Evolutionary conservation across 1,140 invertebrate species (phyloP).

Genomic region (Lepidurus apus): DNA sequence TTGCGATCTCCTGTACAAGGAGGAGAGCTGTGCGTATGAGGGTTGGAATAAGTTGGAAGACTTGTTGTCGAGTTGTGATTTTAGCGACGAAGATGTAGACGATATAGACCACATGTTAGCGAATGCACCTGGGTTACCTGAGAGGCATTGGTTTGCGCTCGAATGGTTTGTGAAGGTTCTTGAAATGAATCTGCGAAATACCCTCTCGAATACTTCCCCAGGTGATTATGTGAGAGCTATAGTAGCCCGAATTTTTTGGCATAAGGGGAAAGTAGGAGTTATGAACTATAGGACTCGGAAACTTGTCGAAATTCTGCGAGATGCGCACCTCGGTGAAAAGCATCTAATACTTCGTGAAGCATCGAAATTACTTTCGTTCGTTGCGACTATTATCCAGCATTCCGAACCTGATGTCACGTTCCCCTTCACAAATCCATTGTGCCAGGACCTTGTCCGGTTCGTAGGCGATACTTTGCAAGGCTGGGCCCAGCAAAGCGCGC

Average conservation of each 20-base stretch:
- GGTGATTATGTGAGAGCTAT: not conserved
- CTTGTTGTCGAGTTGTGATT: not conserved
- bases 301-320: not conserved
- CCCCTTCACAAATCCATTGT: not conserved
- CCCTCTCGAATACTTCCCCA: not conserved
- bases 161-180: not conserved
- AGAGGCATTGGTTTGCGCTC: not conserved
- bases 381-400: not conserved
- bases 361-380: not conserved
- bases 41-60: not conserved
- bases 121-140: not conserved
- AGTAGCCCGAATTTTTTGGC: not conserved
- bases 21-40: not conserved
- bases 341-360: not conserved
- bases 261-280: not conserved
- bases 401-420: not conserved
- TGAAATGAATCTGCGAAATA: not conserved
- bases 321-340: not conserved
- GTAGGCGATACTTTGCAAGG: not conserved
- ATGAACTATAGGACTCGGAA: not conserved
- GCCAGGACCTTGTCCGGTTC: not conserved
- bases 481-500: not conserved
- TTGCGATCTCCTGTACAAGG: not conserved
- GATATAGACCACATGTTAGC: not conserved
- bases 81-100: not conserved